Conservation (phyloP, 1,140 invertebrate genomes). For the Eriosoma lanigerum region DNA sequence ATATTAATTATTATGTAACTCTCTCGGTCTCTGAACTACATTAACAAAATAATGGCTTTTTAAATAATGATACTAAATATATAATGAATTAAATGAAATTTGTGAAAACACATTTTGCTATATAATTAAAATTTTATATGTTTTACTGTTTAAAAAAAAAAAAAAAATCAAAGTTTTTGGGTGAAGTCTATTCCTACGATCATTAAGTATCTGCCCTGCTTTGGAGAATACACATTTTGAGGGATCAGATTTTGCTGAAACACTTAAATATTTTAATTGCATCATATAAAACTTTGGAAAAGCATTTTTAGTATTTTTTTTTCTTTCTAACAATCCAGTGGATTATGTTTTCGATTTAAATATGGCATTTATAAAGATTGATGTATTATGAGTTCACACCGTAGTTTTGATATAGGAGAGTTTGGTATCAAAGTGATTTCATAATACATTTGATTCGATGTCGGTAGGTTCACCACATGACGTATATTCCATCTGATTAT, state of each 20-base stretch:
- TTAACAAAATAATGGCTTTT: too few relatives aligned
- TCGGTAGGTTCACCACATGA: not conserved
- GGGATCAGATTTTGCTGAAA: slow-evolving; percentile 58
- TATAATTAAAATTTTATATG: not conserved
- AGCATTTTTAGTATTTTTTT: not conserved
- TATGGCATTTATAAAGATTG: not conserved
- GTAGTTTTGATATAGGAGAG: not conserved
- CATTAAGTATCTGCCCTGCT: slow-evolving; percentile 53
- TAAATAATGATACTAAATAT: too few relatives aligned
- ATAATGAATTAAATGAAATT: too few relatives aligned
- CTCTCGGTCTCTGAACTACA: too few relatives aligned
- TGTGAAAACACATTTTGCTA: not conserved
- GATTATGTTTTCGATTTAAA: not conserved
- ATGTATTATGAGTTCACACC: not conserved
- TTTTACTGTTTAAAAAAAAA: too few relatives aligned
- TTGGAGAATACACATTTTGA: slow-evolving; percentile 59
- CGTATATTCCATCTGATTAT: not conserved
- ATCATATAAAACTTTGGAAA: not conserved
- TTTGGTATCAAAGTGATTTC: not conserved
- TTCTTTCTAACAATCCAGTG: not conserved
- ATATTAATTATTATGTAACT: too few relatives aligned
- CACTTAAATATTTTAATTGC: slow-evolving; percentile 55
- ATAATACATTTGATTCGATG: not conserved
- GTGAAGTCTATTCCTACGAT: slow-evolving; percentile 48
- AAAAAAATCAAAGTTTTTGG: not conserved